A percentile compares a stretch with the other conserved stretches of the same genome.
Conservation (phyloP, 2,797 vertebrate genomes). For the Pseudochirops corinnae region DNA sequence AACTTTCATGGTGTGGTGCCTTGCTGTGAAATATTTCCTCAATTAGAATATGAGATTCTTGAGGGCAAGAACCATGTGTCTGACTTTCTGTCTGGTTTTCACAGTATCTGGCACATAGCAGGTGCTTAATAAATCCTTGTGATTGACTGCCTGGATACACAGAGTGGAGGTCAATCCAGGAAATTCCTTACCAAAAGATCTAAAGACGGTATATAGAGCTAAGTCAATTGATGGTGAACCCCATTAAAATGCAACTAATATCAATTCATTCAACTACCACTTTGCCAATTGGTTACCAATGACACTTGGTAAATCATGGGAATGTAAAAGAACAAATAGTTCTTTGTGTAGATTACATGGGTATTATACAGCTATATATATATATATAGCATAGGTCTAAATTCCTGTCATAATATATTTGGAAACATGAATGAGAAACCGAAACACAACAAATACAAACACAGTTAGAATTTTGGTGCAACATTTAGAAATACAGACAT, state of each 20-base stretch:
- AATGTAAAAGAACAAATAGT: no score
- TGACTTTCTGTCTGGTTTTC: neutral
- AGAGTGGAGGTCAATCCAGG: neutral
- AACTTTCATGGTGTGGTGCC: neutral
- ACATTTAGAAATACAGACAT: neutral
- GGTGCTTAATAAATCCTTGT: neutral
- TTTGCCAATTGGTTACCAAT: neutral
- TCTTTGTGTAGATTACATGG: slow-evolving; percentile 1
- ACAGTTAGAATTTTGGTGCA: neutral
- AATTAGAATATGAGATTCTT: neutral
- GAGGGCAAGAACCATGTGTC: neutral
- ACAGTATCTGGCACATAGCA: neutral
- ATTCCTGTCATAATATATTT: neutral
- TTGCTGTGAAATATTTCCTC: neutral
- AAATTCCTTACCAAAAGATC: neutral
- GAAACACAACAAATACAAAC: neutral
- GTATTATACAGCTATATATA: neutral
- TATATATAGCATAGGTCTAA: neutral
- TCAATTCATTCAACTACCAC: neutral
- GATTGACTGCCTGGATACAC: neutral
- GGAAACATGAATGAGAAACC: neutral
- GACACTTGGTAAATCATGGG: slow-evolving; percentile 15
- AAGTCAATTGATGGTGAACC: neutral
- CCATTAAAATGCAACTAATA: slow-evolving; percentile 17
- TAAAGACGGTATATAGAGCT: slow-evolving; percentile 18